phyloP scores from a whole-genome alignment of 2,797 vertebrate species.

The Xiphophorus birchmanni region DNA sequence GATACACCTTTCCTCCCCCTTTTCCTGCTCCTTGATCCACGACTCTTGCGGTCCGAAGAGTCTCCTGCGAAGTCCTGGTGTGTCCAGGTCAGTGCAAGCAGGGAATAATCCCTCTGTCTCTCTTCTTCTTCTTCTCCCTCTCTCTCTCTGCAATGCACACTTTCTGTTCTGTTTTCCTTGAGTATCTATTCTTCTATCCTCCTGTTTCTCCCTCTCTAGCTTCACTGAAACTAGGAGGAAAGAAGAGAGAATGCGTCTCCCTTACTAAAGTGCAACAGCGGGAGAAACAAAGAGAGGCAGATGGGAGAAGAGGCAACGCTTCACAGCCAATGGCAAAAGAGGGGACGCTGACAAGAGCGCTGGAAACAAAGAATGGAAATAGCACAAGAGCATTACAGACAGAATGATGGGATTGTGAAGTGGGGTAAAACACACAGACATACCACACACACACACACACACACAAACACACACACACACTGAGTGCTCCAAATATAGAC shows the following conservation, averaged over 20 bases:
- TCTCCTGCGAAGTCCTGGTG: slow-evolving; percentile 48
- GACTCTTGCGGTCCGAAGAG: slow-evolving; percentile 38
- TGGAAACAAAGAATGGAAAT: slow-evolving; percentile 69
- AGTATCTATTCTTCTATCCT: slow-evolving; percentile 17
- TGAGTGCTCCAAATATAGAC: slow-evolving; percentile 64
- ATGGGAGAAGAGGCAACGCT: slow-evolving; percentile 51
- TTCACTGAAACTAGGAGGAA: slow-evolving; percentile 33
- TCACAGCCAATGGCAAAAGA: slow-evolving; percentile 62
- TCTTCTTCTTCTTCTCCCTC: slow-evolving; percentile 28
- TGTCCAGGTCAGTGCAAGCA: slow-evolving; percentile 46
- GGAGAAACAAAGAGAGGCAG: slow-evolving; percentile 58
- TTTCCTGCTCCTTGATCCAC: slow-evolving; percentile 26
- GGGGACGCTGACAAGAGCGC: slow-evolving; percentile 52
- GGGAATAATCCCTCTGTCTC: slow-evolving; percentile 39
- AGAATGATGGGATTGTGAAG: slow-evolving; percentile 51
- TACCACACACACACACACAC: slow-evolving; percentile 35
- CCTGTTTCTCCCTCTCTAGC: slow-evolving; percentile 37
- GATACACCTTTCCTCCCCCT: slow-evolving; percentile 42
- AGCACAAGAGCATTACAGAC: slow-evolving; percentile 57
- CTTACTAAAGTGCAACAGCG: slow-evolving; percentile 42
- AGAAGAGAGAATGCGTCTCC: slow-evolving; percentile 44
- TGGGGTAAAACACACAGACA: slow-evolving; percentile 39
- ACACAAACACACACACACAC: slow-evolving; percentile 31
- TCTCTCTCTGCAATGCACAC: slow-evolving; percentile 38
- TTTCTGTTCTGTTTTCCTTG: slow-evolving; percentile 38